These are phyloP conservation scores for Drosophila rhopaloa DNA, from an alignment of 1,140 invertebrate genomes.

Conservation along the genomic window DNA sequence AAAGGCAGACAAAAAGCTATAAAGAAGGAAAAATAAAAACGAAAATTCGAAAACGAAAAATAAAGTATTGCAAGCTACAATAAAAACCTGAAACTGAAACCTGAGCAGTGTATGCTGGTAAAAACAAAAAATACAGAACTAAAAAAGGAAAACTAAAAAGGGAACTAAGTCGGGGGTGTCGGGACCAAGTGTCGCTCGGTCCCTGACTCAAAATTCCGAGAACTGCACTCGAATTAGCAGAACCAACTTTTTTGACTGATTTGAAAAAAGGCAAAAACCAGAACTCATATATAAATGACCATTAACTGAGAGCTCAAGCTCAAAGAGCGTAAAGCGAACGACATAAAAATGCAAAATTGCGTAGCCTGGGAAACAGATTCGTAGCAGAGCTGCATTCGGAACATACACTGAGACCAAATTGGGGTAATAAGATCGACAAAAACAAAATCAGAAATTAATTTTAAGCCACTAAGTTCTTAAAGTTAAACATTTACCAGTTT, in stretches of 20 bases:
- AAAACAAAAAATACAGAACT: conserved; percentile 13
- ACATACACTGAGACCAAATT: neutral
- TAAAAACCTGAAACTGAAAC: conserved; percentile 76
- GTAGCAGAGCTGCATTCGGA: conserved; percentile 28
- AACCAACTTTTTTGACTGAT: conserved; percentile 65
- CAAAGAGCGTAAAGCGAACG: conserved; percentile 50
- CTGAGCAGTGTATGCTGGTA: conserved; percentile 73
- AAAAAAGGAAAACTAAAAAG: conserved; percentile 37
- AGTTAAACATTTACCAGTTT: too few relatives aligned
- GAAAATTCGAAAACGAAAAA: conserved; percentile 42
- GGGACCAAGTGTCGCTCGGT: conserved; percentile 72
- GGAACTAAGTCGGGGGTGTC: conserved; percentile 27
- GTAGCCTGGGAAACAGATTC: conserved; percentile 58
- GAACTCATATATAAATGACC: conserved; percentile 56
- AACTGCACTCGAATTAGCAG: conserved; percentile 62
- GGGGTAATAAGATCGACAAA: neutral
- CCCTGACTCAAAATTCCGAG: conserved; percentile 54
- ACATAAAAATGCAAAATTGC: conserved; percentile 59
- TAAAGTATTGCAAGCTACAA: conserved; percentile 62
- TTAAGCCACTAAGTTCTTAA: too few relatives aligned
- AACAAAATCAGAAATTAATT: too few relatives aligned
- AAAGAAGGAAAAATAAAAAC: conserved; percentile 31
- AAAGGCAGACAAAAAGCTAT: conserved; percentile 67
- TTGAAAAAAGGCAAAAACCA: conserved; percentile 50
- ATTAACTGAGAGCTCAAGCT: conserved; percentile 45